phyloP scores from a whole-genome alignment of 2,113 vertebrate genomes.

The Casuarius casuarius region DNA sequence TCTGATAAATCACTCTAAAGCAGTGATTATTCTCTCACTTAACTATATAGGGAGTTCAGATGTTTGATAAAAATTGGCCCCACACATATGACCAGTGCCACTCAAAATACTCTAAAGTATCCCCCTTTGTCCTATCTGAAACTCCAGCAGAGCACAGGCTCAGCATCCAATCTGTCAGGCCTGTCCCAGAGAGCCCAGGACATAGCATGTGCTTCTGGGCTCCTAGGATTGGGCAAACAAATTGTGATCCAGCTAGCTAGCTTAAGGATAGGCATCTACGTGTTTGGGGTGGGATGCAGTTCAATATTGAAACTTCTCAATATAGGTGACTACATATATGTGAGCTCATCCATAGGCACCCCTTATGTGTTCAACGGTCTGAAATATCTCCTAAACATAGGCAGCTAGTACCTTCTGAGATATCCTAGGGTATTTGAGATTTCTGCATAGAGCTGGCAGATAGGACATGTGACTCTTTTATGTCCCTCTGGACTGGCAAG shows the following conservation, averaged over 20 bases:
- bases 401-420: neutral
- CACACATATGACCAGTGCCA: neutral
- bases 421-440: neutral
- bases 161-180: neutral
- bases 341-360: neutral
- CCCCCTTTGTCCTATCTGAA: neutral
- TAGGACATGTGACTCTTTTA: neutral
- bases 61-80: neutral
- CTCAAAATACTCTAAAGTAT: too few relatives aligned
- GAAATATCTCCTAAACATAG: neutral
- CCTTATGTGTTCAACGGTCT: neutral
- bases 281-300: neutral
- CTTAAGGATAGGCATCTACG: neutral
- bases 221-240: neutral
- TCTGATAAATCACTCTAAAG: neutral
- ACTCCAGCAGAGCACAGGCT: neutral
- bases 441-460: neutral
- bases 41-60: neutral
- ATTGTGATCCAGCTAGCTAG: neutral
- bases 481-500: neutral
- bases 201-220: neutral
- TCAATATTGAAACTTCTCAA: neutral
- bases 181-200: neutral
- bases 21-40: neutral
- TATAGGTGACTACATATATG: neutral